Percentiles rank a stretch among this genome's conserved stretches.
phyloP scores from a whole-genome alignment of 2,888 invertebrate species.

The Harpalus rufipes region DNA sequence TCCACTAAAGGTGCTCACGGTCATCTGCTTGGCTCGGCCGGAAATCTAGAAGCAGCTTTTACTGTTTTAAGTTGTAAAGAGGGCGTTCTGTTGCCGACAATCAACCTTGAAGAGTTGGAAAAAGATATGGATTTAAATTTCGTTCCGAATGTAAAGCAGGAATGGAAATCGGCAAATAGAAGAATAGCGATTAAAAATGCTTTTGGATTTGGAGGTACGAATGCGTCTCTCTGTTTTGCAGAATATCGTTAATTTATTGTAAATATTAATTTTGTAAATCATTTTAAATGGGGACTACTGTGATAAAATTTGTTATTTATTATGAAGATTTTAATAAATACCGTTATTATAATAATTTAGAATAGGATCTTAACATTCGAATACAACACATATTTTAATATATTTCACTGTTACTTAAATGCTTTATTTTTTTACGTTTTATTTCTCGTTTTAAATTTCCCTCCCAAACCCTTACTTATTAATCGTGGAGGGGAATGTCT shows the following conservation, averaged over 20 bases:
- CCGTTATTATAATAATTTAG: too few relatives aligned
- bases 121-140: conserved; percentile 84
- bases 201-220: conserved; percentile 99
- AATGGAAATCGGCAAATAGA: conserved; percentile 80
- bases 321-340: conserved; percentile 51
- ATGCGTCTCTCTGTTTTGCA: conserved; percentile 89
- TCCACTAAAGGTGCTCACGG: conserved; percentile 99
- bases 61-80: conserved; percentile 88
- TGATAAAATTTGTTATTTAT: conserved; percentile 62
- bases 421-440: too few relatives aligned
- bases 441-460: too few relatives aligned
- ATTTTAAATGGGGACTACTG: conserved; percentile 54
- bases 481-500: too few relatives aligned
- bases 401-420: too few relatives aligned
- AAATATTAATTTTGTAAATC: conserved; percentile 64
- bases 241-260: conserved; percentile 73
- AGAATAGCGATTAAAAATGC: conserved; percentile 96
- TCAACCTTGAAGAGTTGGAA: conserved; percentile 88
- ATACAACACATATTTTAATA: too few relatives aligned
- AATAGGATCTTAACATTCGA: too few relatives aligned
- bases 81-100: conserved; percentile 90
- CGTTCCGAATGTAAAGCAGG: conserved; percentile 80
- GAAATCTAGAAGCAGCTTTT: conserved; percentile 94
- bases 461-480: too few relatives aligned
- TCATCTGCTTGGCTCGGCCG: conserved; percentile 97